Conservation (phyloP, 2,888 invertebrate species). For the Empis stercorea region DNA sequence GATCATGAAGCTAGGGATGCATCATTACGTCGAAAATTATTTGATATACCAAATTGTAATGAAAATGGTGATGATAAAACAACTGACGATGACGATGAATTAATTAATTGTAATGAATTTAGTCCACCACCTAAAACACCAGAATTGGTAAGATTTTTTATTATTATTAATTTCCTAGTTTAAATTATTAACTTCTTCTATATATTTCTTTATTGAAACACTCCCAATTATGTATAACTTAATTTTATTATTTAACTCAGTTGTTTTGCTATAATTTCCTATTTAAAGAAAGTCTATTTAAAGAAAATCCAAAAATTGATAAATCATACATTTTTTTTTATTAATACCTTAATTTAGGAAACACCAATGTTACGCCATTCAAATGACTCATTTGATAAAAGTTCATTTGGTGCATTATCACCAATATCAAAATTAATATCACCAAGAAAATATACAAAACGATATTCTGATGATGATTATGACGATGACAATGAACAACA, state of each 20-base stretch:
- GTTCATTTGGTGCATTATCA: slow-evolving; percentile 30
- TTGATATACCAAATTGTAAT: slow-evolving; percentile 25
- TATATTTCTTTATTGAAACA: no score
- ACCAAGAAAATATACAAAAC: not conserved
- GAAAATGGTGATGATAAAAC: slow-evolving; percentile 17
- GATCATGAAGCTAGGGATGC: slow-evolving; percentile 24
- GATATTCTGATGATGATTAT: not conserved
- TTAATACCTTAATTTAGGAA: not conserved
- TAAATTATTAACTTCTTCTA: no score
- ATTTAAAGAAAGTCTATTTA: no score
- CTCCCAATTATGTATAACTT: no score
- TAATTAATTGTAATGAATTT: slow-evolving; percentile 5
- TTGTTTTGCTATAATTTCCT: no score
- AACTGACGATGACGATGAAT: slow-evolving; percentile 4
- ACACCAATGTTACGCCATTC: not conserved
- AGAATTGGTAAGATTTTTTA: slow-evolving; percentile 6
- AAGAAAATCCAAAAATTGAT: no score
- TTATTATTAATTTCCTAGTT: no score
- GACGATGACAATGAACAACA: no score
- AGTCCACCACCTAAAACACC: slow-evolving; percentile 17
- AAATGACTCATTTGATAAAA: slow-evolving; percentile 24
- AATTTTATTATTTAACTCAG: no score
- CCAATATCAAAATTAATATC: slow-evolving; percentile 24
- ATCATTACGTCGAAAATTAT: slow-evolving; percentile 33
- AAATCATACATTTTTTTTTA: no score